phyloP scores from a whole-genome alignment of 2,888 invertebrate species.

The Timema cristinae region DNA sequence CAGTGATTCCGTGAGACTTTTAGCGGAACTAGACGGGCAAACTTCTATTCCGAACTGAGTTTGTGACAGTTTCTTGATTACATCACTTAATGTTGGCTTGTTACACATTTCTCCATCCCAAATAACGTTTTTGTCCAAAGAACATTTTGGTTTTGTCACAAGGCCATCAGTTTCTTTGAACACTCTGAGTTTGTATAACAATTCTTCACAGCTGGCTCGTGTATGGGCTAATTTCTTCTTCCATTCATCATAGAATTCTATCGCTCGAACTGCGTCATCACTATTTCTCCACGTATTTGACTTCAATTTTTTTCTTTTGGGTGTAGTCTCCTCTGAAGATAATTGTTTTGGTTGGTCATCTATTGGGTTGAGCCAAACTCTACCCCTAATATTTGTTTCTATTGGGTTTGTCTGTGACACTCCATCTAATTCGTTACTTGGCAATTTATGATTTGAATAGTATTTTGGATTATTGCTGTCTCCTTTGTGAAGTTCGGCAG shows the following conservation, averaged over 20 bases:
- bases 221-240: slow-evolving; percentile 20
- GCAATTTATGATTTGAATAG: not conserved
- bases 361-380: no score
- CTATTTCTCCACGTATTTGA: slow-evolving; percentile 19
- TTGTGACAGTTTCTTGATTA: slow-evolving; percentile 22
- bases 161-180: slow-evolving; percentile 18
- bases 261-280: slow-evolving; percentile 20
- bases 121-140: slow-evolving; percentile 16
- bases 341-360: no score
- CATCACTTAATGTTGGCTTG: slow-evolving; percentile 23
- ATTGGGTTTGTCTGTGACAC: no score
- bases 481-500: not conserved
- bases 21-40: slow-evolving; percentile 8
- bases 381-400: no score
- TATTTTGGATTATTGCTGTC: not conserved
- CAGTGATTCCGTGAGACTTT: slow-evolving; percentile 10
- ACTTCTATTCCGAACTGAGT: slow-evolving; percentile 18
- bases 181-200: slow-evolving; percentile 21
- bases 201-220: slow-evolving; percentile 22
- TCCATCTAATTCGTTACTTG: not conserved
- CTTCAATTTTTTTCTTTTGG: slow-evolving; percentile 6
- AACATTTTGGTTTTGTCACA: slow-evolving; percentile 16
- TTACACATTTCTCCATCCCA: slow-evolving; percentile 19
- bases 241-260: slow-evolving; percentile 22
- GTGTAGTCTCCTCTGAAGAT: not conserved